Base-by-base conservation (phyloP, 30 jellyfish, hydroid and myxozoan genomes). In the Clytia hemisphaerica region DNA sequence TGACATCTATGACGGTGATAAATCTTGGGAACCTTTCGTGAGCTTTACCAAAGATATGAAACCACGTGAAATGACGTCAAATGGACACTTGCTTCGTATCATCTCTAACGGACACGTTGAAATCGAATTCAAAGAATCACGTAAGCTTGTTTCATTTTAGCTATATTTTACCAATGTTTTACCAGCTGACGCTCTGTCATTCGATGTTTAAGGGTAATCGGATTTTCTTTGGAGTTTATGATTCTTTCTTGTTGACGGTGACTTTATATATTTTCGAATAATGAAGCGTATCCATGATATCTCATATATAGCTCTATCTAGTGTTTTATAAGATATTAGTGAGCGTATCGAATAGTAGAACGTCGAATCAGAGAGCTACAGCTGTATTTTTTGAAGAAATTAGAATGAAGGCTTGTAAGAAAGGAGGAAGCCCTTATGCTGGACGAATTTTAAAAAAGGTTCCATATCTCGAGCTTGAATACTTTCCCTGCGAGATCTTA, bases 1-100 rank as follows among this genome's bases (percentile, higher is more conserved):
- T 60, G 60, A 77, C 28, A 72, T 86, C 45, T 86, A 49, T 46
- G 96, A 86, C 44, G 93, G 94, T 1, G 73, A 67, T 45, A 79
- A 65, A 25, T 78, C 60, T 47, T 78, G 51, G 3, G 96, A 86
- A 10, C 72, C 84, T 9, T 86, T 71, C 58, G 80, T 86, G n/a
- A 74, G 92, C n/a, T 86, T 86, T 46, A 78, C 94, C 29, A 72
- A 64, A 29, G 38, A n/a, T 34, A 42, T 33, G 10, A 46, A 60
- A 67, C 96, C 96, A 26, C 82, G 83, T 25, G 45, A 85, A 6
- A n/a, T 86, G 38, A 86, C 96, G 22, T 67, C 82, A 3, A 86
- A 78, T 45, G 60, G 72, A 42, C 93, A 86, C 45, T 86, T 72
- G 67, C 37, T 86, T 85, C 61, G 96, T 15, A 73, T 86, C 27